Evolutionary conservation across 2,797 vertebrate species (phyloP).

Genomic region (Paedocypris micromegethes): DNA sequence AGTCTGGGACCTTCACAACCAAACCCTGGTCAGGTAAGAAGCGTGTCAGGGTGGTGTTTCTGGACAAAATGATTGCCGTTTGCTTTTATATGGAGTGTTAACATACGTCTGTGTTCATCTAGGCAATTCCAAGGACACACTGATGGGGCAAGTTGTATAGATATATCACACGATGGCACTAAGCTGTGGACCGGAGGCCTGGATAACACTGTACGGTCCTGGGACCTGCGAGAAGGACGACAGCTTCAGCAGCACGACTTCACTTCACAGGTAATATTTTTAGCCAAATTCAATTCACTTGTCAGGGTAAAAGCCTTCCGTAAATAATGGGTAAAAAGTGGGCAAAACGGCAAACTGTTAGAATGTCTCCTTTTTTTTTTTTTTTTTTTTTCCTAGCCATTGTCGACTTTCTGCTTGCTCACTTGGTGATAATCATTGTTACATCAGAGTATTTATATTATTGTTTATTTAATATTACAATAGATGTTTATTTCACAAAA

Average conservation of each 20-base stretch:
- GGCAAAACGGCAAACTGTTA: no score
- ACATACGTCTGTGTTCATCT: background rate
- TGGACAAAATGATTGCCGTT: background rate
- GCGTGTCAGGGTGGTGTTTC: background rate
- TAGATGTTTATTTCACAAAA: no score
- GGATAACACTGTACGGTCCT: conserved; percentile 95
- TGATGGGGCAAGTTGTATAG: conserved; percentile 94
- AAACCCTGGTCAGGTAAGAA: conserved; percentile 88
- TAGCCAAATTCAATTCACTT: background rate
- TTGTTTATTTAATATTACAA: no score
- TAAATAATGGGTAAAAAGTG: no score
- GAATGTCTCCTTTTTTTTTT: no score
- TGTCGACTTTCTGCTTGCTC: no score
- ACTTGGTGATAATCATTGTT: no score
- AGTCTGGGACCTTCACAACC: conserved; percentile 95
- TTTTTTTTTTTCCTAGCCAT: no score
- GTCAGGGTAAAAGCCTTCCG: no score
- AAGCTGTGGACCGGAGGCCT: conserved; percentile 96
- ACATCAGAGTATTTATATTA: no score
- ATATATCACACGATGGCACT: conserved; percentile 94
- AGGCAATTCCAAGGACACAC: conserved; percentile 98
- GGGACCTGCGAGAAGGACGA: conserved; percentile 92
- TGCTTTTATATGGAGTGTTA: background rate
- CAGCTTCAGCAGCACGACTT: conserved; percentile 98
- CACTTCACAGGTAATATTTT: conserved; percentile 83